Evolutionary conservation across 2,888 invertebrate genomes (phyloP), one percentile per base, ranked within the genome.

Genomic region (Lissonota sp.): DNA sequence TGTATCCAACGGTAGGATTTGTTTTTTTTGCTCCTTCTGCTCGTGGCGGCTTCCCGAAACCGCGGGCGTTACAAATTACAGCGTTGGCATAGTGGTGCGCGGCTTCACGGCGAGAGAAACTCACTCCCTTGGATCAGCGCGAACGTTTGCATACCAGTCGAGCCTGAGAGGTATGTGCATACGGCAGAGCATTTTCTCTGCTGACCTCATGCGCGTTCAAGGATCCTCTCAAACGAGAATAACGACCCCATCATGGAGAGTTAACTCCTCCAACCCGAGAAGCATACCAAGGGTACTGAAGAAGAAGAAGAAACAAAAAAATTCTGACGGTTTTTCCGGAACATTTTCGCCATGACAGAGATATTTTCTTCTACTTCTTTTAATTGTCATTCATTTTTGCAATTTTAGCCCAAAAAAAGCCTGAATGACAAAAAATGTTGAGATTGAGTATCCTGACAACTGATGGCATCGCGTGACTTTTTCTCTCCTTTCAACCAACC

Each of bases 21-120:
- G n/a, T n/a, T 87, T 86, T 26, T 87, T 86, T 86, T 83, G 78
- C 82, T 26, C 26, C 26, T 26, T 26, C 26, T 69, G 80, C 71
- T 62, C 40, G 79, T 75, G 79, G 79, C 84, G 81, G 76, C 82
- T 77, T 71, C 83, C 26, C 82, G 82, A 87, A 87, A 87, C 84
- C 86, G 75, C 26, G 26, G 26, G 26, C 80, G 84, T 87, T 87
- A 87, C 87, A 87, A 87, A 87, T 87, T 87, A 87, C 86, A 75
- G 74, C 78, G 69, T 76, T 71, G 82, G 73, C 44, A n/a, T n/a
- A 51, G 79, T 75, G 79, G 63, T 76, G 76, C n/a, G 73, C 63
- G 77, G 73, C 26, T 26, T 26, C 26, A 26, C 26, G 26, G n/a
- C 74, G 82, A 74, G 82, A 84, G 86, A 81, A 80, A 86, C 79